Base-by-base conservation (phyloP, 2,888 invertebrate species). In the Xanthia icteritia region DNA sequence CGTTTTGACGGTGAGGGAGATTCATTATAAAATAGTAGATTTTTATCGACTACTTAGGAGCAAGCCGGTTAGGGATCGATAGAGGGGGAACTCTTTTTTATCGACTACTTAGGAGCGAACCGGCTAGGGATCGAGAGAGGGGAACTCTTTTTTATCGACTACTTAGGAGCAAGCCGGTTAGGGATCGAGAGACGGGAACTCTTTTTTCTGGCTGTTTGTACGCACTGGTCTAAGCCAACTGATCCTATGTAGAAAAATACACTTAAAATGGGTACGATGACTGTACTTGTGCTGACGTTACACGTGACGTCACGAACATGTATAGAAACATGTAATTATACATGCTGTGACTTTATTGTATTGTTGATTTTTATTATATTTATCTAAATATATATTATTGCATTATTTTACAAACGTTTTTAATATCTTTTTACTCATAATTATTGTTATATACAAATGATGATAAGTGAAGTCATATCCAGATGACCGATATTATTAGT, bases 291-390 rank as follows among this genome's bases (percentile, higher is more conserved):
- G 89, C 89, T 90, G 88, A 87, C 91, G 88, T 90, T 86, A 90
- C 86, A 90, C 90, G 87, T 64, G 84, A 68, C 85, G 90, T 90
- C 91, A 90, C 90, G 78, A 81, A 89, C 90, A 90, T 92, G 91
- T 92, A 90, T 90, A 90, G 83, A 89, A 67, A 91, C 77, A 83
- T 92, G 92, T 94, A 92, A 88, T n/a, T n/a, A 92, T 92, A 92
- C 93, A 94, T 93, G 94, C 93, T 94, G 95, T 94, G 95, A 95
- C 93, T 92, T 92, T 92, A 93, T 93, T 92, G 90, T 91, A 94
- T 92, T 94, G 94, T 95, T 96, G 90, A 92, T 94, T 94, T 93
- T 89, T 89, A 89, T 89, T 90, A 92, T 91, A 93, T 84, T 85
- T 86, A 82, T 83, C 70, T 70, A 78, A 73, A 69, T 83, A 76